Percentiles rank a stretch among this genome's conserved stretches.
Conservation (phyloP, 2,113 vertebrate genomes). For the Sigmodon hispidus region DNA sequence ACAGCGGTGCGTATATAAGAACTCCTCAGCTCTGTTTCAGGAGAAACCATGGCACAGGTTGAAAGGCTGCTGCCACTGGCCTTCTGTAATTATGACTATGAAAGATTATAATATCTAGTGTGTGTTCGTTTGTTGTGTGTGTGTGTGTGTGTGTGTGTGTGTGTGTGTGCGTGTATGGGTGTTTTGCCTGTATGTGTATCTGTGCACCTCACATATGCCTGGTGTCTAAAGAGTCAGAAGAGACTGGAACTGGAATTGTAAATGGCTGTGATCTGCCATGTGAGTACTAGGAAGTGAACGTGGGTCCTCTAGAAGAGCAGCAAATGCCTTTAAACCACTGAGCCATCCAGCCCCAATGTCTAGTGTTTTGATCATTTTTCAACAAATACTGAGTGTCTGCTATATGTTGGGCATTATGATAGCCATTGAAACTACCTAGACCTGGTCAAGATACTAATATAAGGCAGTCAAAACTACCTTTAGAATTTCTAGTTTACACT, state of each 20-base stretch:
- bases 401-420: not conserved
- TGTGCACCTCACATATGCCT: not conserved
- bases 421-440: not conserved
- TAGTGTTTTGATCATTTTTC: not conserved
- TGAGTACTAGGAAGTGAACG: not conserved
- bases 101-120: not conserved
- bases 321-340: not conserved
- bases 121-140: not conserved
- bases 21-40: not conserved
- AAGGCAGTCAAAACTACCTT: not conserved
- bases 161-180: no score
- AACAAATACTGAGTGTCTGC: not conserved
- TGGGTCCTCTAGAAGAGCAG: not conserved
- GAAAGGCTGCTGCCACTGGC: not conserved
- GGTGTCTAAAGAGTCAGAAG: not conserved
- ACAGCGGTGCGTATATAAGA: fast-evolving
- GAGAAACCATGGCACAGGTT: no score
- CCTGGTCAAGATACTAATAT: not conserved
- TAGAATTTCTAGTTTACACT: not conserved
- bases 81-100: not conserved
- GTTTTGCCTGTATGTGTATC: not conserved
- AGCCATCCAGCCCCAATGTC: not conserved
- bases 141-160: not conserved
- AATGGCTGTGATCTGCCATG: not conserved
- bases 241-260: not conserved